Evolutionary conservation across 2,113 vertebrate species (phyloP).

Genomic region (Helogale parvula): DNA sequence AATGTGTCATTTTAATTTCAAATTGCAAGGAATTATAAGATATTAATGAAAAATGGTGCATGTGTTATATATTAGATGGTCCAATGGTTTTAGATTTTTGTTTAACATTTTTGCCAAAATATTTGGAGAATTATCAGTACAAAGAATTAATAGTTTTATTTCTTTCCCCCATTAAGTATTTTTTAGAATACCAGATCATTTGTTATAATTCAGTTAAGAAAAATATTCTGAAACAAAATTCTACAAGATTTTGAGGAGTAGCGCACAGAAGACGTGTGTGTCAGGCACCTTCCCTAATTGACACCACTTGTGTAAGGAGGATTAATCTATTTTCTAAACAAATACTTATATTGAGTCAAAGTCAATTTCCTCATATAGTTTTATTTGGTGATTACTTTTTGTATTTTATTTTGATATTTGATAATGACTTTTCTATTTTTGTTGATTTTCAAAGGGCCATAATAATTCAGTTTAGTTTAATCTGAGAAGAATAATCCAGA

Average conservation of each 20-base stretch:
- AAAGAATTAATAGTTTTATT: not conserved
- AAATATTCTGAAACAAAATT: not conserved
- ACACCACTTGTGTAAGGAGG: not conserved
- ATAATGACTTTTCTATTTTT: slow-evolving; percentile 30
- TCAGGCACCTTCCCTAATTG: not conserved
- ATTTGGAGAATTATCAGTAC: not conserved
- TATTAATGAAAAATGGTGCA: not conserved
- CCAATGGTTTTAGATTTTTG: not conserved
- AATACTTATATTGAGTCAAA: slow-evolving; percentile 28
- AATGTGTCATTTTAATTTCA: not conserved
- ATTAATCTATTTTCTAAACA: slow-evolving; percentile 36
- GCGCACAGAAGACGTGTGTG: not conserved
- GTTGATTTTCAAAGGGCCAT: slow-evolving; percentile 3
- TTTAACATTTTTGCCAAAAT: not conserved
- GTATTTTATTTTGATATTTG: not conserved
- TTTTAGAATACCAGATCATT: not conserved
- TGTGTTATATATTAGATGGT: not conserved
- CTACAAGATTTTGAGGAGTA: not conserved
- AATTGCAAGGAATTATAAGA: not conserved
- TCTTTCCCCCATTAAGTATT: not conserved
- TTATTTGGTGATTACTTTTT: not conserved
- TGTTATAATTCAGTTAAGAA: slow-evolving; percentile 39
- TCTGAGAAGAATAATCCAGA: not conserved
- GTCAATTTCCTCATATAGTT: not conserved
- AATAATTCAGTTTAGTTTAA: not conserved